Percentiles rank a stretch among this genome's conserved stretches.
phyloP scores from a whole-genome alignment of 2,888 invertebrate genomes.

The Pachymerium ferrugineum region DNA sequence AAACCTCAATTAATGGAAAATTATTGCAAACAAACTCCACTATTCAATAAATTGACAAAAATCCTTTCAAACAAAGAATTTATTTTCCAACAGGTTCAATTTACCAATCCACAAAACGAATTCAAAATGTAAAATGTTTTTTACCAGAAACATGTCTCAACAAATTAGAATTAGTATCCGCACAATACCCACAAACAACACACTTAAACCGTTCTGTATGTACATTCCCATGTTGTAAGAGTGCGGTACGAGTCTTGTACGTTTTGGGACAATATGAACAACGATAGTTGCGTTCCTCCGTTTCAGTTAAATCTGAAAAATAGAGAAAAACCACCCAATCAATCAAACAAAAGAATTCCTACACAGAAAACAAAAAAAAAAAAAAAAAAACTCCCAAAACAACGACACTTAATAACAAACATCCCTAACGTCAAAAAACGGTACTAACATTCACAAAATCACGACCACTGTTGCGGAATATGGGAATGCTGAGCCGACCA shows the following conservation, averaged over 20 bases:
- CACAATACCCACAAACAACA: constrained; percentile 7
- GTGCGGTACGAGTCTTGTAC: neutral
- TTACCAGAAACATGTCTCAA: neutral
- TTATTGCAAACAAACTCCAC: too few species aligned
- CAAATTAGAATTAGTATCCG: constrained; percentile 22
- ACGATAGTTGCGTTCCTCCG: neutral
- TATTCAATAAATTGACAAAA: too few species aligned
- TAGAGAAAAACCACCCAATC: too few species aligned
- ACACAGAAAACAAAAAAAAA: neutral
- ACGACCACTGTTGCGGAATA: neutral
- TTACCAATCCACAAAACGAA: too few species aligned
- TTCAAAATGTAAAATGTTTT: neutral
- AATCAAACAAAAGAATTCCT: too few species aligned
- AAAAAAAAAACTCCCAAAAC: neutral
- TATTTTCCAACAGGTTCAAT: too few species aligned
- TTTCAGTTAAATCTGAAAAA: too few species aligned
- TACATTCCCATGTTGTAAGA: constrained; percentile 16
- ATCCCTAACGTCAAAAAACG: neutral
- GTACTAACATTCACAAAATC: neutral
- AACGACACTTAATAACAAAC: neutral
- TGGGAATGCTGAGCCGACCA: neutral
- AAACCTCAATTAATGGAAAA: too few species aligned
- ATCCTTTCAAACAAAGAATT: too few species aligned
- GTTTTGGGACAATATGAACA: neutral
- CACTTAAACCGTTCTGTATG: constrained; percentile 29